Base-by-base conservation (phyloP, 2,113 vertebrate species). In the Rhagologus leucostigma region DNA sequence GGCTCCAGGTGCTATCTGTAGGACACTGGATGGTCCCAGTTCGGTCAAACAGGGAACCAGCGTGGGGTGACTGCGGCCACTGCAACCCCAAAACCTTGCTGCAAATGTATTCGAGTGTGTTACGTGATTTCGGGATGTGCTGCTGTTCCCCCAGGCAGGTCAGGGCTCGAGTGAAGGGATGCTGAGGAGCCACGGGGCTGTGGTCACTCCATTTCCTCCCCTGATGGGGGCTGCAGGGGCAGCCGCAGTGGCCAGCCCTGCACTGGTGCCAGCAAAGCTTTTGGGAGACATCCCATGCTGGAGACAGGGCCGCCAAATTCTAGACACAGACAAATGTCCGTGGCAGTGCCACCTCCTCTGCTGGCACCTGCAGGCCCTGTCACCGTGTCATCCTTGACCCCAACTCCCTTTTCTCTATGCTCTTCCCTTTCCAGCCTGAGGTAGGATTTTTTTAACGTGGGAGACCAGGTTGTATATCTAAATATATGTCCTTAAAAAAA, bases 381-480 rank as follows among this genome's bases (percentile, higher is more conserved):
- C 86, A 30, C 39, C 42, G 16, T 20, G 16, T 16, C 75, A 27
- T 19, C 70, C 35, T 32, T 30, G 18, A 29, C 23, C 60, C 16
- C 7, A n/a, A 2, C 42, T 59, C 62, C 42, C 12, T 62, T 65
- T 39, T 30, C 56, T 35, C 13, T 8, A 1, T 6, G 12, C 30
- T 95, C 41, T 71, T 80, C 71, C 27, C 22, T 70, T 69, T 52
- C 71, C 39, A 90, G 82, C 89, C 68, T 26, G 37, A 27, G 32
- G 41, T 26, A 32, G 35, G 18, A 22, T 32, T 82, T 87, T 86
- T 90, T 77, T 86, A 60, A 94, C 1, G 23, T 63, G 81, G 65
- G 76, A 93, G 93, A 96, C 79, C 96, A 95, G 95, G 96, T 96
- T 98, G 84, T 95, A 94, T 95, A 93, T 71, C 71, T 81, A 97